Conservation (phyloP, 2,113 vertebrate species). For the Phoxinus phoxinus region DNA sequence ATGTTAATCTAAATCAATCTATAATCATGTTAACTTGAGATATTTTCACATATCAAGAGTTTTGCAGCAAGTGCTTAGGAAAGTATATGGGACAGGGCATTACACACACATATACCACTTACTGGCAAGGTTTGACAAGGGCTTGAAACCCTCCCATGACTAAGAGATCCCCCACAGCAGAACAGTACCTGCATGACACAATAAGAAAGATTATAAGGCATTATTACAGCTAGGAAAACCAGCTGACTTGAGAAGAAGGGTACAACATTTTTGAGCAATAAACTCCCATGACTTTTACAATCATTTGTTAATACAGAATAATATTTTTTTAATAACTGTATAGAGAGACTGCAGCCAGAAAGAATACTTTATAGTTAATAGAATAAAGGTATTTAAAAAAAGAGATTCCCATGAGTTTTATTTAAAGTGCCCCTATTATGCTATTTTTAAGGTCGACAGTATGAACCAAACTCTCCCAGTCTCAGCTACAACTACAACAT, state of each 20-base stretch:
- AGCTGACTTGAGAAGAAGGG: neutral
- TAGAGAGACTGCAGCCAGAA: neutral
- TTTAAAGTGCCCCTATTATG: too few relatives aligned
- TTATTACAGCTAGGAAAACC: neutral
- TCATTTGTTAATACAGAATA: neutral
- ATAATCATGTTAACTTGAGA: neutral
- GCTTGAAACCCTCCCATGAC: slow-evolving; percentile 93
- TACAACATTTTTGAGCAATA: neutral
- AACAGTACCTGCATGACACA: slow-evolving; percentile 80
- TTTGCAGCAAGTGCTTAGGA: neutral
- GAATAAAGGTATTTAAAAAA: neutral
- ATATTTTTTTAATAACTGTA: neutral
- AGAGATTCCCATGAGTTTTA: neutral
- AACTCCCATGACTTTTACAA: neutral
- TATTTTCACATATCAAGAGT: neutral
- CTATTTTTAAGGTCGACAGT: too few relatives aligned
- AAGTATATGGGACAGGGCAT: neutral
- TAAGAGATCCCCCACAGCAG: slow-evolving; percentile 83
- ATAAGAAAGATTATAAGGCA: neutral
- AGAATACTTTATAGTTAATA: neutral
- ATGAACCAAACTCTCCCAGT: too few relatives aligned
- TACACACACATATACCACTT: slow-evolving; percentile 62
- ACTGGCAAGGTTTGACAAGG: slow-evolving; percentile 88
- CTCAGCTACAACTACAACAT: too few relatives aligned
- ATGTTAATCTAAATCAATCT: neutral